These are phyloP conservation scores for Ochropacha duplaris DNA, from an alignment of 2,888 invertebrate genomes.

Conservation along the genomic window DNA sequence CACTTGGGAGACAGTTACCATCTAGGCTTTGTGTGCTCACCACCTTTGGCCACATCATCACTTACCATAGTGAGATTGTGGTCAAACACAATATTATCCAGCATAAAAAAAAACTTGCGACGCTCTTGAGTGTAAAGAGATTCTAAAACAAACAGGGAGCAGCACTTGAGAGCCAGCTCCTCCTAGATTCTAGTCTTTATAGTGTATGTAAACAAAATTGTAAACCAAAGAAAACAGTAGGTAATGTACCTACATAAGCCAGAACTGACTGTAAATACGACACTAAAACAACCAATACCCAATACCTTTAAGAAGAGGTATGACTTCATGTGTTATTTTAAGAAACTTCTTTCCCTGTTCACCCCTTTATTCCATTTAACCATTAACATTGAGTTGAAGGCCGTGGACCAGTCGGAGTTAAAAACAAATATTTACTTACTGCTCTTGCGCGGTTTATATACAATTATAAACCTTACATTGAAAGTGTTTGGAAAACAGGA, in stretches of 20 bases:
- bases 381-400: conserved; percentile 25
- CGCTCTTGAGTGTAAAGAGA: no score
- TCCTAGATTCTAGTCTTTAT: no score
- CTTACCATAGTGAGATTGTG: no score
- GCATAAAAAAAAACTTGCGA: no score
- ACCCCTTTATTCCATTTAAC: conserved; percentile 2
- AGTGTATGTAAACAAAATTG: no score
- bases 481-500: conserved; percentile 3
- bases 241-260: no score
- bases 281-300: background rate
- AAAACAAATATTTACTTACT: conserved; percentile 38
- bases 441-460: conserved; percentile 7
- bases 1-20: no score
- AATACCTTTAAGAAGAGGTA: background rate
- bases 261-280: background rate
- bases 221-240: background rate
- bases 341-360: background rate
- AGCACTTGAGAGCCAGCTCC: no score
- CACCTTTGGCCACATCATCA: no score
- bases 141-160: no score
- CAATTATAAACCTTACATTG: conserved; percentile 12
- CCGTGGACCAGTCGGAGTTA: conserved; percentile 22
- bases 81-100: no score
- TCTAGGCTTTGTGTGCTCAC: no score
- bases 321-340: conserved; percentile 1